Base-by-base conservation (phyloP, 2,113 vertebrate genomes). In the Meriones unguiculatus region DNA sequence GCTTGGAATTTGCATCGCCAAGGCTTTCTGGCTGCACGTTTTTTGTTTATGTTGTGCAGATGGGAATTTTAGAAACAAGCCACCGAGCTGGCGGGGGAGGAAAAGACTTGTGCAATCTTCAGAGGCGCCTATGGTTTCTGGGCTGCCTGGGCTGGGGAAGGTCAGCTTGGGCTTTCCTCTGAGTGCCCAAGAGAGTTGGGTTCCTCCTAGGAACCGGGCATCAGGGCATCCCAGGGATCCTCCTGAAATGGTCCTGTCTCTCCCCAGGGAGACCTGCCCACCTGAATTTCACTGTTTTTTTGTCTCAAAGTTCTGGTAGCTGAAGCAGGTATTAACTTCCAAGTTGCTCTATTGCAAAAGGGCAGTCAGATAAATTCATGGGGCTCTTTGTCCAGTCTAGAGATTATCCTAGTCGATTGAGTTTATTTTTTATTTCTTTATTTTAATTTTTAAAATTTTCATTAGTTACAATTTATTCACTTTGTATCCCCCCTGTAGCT, bases 1-100 rank as follows among this genome's bases (percentile, higher is more conserved):
- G 90, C 93, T 41, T 95, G 95, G 97, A 98, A 97, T 97, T 94
- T 96, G 97, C 98, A 96, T 81, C 81, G 97, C 97, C 92, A 81
- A n/a, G n/a, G n/a, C 90, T 98, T 98, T 98, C 94, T 96, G 95
- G n/a, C 95, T 75, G 93, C 96, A 96, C 87, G 95, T 97, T 98
- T 98, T 97, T 97, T 98, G 98, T 98, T 98, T 97, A 97, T 97
- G 95, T 97, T 97, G 93, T 96, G 96, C 64, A 89, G 94, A 96
- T 94, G 94, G 92, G 97, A 97, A 96, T 97, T 97, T 97, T 84
- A 97, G 92, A 93, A 96, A 95, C 95, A 90, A 64, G 97, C 96
- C 92, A 85, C 88, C 46, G 41, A 93, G 72, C 92, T 4, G 88
- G 95, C 93, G 65, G 80, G 92, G 96, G 95, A 90, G 75, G 92